These are phyloP conservation scores for Gymnosoma rotundatum DNA, from an alignment of 2,888 invertebrate genomes.

Conservation along the genomic window DNA sequence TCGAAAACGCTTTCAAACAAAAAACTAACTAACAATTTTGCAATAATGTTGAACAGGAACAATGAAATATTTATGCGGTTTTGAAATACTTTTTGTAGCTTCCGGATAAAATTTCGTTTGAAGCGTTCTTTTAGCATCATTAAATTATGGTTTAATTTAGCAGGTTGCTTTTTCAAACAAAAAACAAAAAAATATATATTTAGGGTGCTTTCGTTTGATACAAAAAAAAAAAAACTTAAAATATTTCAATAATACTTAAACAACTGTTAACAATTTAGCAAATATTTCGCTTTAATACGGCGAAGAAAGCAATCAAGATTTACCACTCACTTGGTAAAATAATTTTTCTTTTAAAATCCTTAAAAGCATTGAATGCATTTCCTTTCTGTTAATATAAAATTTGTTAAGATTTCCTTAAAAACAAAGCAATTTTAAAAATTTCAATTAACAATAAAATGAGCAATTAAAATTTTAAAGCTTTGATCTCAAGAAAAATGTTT, in stretches of 20 bases:
- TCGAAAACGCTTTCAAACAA: no score
- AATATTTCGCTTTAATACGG: background rate
- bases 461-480: constrained; percentile 5
- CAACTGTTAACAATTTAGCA: constrained; percentile 55
- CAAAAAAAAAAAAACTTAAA: constrained; percentile 13
- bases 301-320: background rate
- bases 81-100: background rate
- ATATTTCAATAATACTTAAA: constrained; percentile 63
- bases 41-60: no score
- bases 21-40: no score
- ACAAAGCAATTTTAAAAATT: no score
- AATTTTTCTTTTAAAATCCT: background rate
- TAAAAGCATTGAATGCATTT: constrained; percentile 18
- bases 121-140: background rate
- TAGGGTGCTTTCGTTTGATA: constrained; percentile 56
- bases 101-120: background rate
- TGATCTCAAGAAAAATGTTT: no score
- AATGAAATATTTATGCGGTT: background rate
- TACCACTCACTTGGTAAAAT: constrained; percentile 14
- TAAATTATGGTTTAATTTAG: background rate
- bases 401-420: constrained; percentile 15
- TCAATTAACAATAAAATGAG: constrained; percentile 25
- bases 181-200: background rate
- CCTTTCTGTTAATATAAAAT: background rate
- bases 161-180: constrained; percentile 42